Conservation (phyloP, 2,888 invertebrate genomes). For the Pomacea canaliculata region DNA sequence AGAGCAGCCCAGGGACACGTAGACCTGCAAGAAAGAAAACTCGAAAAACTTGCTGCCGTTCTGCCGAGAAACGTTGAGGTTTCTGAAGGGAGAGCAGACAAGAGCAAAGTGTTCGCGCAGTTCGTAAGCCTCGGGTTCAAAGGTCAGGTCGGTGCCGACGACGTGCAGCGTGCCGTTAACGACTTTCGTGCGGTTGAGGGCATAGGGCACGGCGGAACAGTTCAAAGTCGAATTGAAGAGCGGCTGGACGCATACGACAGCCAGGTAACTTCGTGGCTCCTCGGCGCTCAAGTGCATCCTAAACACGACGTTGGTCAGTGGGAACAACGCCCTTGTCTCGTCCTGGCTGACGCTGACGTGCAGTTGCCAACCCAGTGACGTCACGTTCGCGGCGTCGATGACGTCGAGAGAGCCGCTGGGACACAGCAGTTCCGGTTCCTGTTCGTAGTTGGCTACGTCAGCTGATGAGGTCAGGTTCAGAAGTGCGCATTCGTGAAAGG, state of each 20-base stretch:
- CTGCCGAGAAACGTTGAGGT: constrained; percentile 11
- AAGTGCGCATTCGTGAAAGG: neutral
- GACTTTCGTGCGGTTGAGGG: constrained; percentile 7
- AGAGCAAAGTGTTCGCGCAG: constrained; percentile 13
- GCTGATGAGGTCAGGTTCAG: neutral
- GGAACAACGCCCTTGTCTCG: neutral
- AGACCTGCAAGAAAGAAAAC: constrained; percentile 10
- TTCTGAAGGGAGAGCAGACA: constrained; percentile 16
- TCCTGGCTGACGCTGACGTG: neutral
- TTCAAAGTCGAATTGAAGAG: constrained; percentile 8
- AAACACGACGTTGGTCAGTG: constrained; percentile 10
- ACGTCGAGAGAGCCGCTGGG: constrained; percentile 4
- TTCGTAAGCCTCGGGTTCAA: neutral
- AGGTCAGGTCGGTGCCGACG: constrained; percentile 12
- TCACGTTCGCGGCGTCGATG: constrained; percentile 6
- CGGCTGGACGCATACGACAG: constrained; percentile 13
- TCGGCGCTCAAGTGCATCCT: neutral
- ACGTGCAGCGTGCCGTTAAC: constrained; percentile 9
- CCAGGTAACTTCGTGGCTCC: neutral
- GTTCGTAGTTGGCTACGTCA: constrained; percentile 11
- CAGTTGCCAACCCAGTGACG: neutral
- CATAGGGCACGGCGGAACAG: constrained; percentile 15
- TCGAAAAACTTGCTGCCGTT: constrained; percentile 5
- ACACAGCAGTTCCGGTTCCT: constrained; percentile 6
- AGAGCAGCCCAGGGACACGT: constrained; percentile 17